Evolutionary conservation across 2,797 vertebrate species (phyloP).

Genomic region (Myotis vivesi): DNA sequence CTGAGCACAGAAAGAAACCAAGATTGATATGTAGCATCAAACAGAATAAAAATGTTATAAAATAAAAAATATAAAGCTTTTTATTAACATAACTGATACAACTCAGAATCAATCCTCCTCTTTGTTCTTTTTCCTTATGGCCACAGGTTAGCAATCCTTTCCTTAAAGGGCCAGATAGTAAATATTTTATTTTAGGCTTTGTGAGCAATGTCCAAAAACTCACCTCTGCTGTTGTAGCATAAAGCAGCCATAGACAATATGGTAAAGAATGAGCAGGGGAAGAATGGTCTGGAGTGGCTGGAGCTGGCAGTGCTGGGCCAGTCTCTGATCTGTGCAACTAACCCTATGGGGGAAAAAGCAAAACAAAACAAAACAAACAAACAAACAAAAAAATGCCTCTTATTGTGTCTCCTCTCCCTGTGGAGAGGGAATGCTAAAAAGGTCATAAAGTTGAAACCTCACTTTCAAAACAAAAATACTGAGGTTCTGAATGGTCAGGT

Average conservation of each 20-base stretch:
- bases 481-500: background rate
- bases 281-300: accelerated
- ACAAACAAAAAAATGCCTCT: background rate
- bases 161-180: background rate
- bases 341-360: accelerated
- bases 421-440: background rate
- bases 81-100: background rate
- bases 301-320: background rate
- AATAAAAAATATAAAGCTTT: background rate
- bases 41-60: background rate
- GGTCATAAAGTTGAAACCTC: background rate
- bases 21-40: background rate
- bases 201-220: background rate
- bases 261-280: background rate
- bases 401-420: background rate
- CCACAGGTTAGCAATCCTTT: background rate
- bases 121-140: background rate
- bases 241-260: background rate
- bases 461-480: background rate
- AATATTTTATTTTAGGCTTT: background rate
- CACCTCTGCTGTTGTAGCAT: background rate
- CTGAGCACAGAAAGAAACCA: background rate
- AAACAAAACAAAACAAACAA: too few relatives aligned
- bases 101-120: background rate
- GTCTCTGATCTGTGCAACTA: background rate